phyloP scores from a whole-genome alignment of 2,113 vertebrate genomes.

The Mus pahari region DNA sequence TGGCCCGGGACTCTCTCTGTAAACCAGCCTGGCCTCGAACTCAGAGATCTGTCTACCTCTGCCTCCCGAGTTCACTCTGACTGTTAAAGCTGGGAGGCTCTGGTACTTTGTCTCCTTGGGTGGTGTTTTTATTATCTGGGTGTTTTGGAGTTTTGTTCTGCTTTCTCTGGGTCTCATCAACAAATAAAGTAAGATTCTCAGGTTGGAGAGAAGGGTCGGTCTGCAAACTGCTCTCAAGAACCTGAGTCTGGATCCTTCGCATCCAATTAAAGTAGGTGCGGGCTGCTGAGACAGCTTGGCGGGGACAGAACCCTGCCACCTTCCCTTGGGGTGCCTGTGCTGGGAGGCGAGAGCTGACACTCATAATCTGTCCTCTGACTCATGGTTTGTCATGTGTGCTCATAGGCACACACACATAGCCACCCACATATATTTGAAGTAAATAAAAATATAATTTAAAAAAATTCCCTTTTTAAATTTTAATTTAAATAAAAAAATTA shows the following conservation, averaged over 20 bases:
- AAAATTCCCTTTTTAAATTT: background rate
- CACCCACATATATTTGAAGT: background rate
- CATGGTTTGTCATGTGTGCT: background rate
- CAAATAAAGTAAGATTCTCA: background rate
- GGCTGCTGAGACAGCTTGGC: background rate
- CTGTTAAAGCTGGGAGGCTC: slow-evolving; percentile 18
- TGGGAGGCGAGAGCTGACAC: background rate
- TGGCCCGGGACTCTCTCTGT: background rate
- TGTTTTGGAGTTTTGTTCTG: slow-evolving; percentile 33
- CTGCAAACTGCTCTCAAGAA: background rate
- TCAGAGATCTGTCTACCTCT: background rate
- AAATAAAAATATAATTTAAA: background rate
- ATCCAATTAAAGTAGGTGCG: background rate
- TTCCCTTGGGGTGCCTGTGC: background rate
- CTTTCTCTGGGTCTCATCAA: slow-evolving; percentile 33
- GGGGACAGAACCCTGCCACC: background rate
- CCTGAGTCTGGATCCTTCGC: background rate
- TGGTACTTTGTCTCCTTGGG: slow-evolving; percentile 50
- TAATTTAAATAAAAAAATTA: background rate
- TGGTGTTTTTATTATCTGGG: slow-evolving; percentile 8
- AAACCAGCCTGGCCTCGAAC: background rate
- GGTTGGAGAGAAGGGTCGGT: background rate
- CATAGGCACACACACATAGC: background rate
- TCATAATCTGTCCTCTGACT: background rate
- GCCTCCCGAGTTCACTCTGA: slow-evolving; percentile 3